phyloP scores from a whole-genome alignment of 1,140 invertebrate genomes.

The Ridgeia piscesae region DNA sequence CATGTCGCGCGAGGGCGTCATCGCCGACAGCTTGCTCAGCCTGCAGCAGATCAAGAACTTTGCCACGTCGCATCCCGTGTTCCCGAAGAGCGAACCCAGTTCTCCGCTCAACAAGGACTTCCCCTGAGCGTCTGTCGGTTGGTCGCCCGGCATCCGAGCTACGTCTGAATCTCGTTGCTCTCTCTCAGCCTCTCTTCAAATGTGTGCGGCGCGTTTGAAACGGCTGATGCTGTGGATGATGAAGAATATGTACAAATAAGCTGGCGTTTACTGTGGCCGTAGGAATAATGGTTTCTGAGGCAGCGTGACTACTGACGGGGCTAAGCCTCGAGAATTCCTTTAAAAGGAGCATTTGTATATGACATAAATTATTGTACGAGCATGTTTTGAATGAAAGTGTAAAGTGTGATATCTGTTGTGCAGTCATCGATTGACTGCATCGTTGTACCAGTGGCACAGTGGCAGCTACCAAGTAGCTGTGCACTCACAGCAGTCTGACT shows the following conservation, averaged over 20 bases:
- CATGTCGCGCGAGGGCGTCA: conserved; percentile 12
- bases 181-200: neutral
- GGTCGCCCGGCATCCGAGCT: neutral
- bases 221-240: neutral
- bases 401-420: neutral
- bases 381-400: neutral
- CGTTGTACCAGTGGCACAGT: neutral
- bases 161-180: neutral
- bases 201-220: neutral
- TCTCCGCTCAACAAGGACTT: conserved; percentile 20
- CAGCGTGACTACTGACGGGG: neutral
- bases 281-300: conserved; percentile 15
- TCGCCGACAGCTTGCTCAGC: conserved; percentile 17
- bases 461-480: neutral
- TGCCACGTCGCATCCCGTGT: conserved; percentile 9
- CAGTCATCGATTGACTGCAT: neutral
- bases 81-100: conserved; percentile 24
- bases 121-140: neutral
- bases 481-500: neutral
- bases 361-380: conserved; percentile 1
- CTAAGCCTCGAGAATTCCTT: neutral
- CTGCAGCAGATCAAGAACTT: conserved; percentile 28
- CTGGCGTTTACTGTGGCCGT: neutral
- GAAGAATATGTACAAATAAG: neutral
- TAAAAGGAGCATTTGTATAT: conserved; percentile 6